These are phyloP conservation scores for Pangasius larnaudii DNA, from an alignment of 2,797 vertebrate species.

Conservation along the genomic window DNA sequence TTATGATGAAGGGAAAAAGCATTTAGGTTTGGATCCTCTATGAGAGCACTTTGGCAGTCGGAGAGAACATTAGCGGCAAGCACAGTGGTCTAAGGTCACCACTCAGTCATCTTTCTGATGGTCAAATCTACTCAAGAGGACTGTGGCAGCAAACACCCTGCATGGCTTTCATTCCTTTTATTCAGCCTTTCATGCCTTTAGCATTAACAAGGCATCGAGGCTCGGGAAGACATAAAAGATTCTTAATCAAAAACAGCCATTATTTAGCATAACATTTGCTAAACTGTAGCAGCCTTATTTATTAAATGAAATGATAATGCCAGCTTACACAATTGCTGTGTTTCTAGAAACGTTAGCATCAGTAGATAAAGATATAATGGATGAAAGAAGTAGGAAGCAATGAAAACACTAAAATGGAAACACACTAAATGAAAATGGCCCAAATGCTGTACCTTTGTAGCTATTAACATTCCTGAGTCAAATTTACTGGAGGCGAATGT, in stretches of 20 bases:
- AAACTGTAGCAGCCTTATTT: neutral
- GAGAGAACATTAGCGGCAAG: slow-evolving; percentile 15
- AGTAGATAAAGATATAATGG: neutral
- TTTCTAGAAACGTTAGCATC: neutral
- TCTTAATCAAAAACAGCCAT: neutral
- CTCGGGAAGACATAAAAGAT: neutral
- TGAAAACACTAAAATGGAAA: neutral
- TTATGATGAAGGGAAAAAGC: slow-evolving; percentile 25
- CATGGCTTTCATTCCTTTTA: neutral
- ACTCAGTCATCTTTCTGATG: neutral
- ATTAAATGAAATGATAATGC: neutral
- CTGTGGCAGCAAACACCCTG: neutral
- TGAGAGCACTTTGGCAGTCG: slow-evolving; percentile 27
- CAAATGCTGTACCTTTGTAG: no score
- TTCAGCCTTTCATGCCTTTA: neutral
- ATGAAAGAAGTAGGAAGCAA: neutral
- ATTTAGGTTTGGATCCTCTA: slow-evolving; percentile 8
- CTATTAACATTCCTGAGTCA: no score
- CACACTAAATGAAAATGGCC: no score
- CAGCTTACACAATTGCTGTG: neutral
- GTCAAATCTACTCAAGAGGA: neutral
- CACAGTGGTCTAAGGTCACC: slow-evolving; percentile 20
- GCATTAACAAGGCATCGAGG: neutral
- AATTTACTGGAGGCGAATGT: no score
- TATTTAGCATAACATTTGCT: neutral